A percentile compares a stretch with the other conserved stretches of the same genome.
phyloP scores from a whole-genome alignment of 2,113 vertebrate species.

The Stegostoma tigrinum region DNA sequence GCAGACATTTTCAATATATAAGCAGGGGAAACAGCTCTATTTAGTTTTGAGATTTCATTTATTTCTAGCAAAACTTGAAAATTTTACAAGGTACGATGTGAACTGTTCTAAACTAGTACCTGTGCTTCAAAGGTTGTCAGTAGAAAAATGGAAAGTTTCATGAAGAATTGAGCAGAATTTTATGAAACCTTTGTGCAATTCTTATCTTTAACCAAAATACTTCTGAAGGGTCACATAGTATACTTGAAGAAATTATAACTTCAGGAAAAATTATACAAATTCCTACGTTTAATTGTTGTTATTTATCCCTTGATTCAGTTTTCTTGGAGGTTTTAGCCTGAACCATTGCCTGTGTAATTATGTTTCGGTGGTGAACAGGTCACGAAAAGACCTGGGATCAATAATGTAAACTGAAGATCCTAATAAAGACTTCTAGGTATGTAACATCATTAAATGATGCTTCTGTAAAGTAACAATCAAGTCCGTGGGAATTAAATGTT shows the following conservation, averaged over 20 bases:
- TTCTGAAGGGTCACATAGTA: not conserved
- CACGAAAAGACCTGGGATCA: not conserved
- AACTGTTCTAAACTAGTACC: not conserved
- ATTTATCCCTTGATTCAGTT: not conserved
- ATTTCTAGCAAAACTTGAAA: not conserved
- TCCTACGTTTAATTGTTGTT: not conserved
- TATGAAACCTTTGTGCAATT: not conserved
- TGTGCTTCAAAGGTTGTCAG: not conserved
- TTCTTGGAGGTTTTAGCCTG: not conserved
- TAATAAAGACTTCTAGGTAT: not conserved
- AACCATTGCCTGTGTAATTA: not conserved
- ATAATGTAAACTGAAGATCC: not conserved
- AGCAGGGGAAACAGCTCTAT: not conserved
- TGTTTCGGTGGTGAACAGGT: not conserved
- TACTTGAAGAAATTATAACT: not conserved
- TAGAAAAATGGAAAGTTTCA: not conserved
- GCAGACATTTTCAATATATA: not conserved
- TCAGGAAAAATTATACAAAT: not conserved
- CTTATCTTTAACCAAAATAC: not conserved
- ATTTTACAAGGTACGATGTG: not conserved
- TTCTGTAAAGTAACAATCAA: not conserved
- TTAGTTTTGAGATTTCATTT: not conserved
- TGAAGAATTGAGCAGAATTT: not conserved
- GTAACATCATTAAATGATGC: not conserved
- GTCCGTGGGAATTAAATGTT: not conserved